phyloP scores from a whole-genome alignment of 2,797 vertebrate genomes.

The Protonibea diacanthus region DNA sequence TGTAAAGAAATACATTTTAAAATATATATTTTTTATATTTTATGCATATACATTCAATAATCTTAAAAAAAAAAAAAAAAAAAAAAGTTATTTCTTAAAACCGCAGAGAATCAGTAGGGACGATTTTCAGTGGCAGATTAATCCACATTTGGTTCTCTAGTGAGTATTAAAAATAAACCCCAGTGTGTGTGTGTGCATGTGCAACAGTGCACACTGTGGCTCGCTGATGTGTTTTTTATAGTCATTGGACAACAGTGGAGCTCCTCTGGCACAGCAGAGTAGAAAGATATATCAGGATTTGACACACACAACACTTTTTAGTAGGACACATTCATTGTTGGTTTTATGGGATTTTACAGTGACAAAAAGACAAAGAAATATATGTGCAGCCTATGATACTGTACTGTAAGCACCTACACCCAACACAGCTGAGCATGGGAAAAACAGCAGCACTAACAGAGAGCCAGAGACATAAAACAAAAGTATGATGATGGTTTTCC shows the following conservation, averaged over 20 bases:
- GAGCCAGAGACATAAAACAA: conserved; percentile 1
- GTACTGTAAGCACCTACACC: background rate
- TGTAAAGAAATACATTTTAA: too few relatives aligned
- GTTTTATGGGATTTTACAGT: background rate
- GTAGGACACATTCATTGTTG: background rate
- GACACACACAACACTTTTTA: background rate
- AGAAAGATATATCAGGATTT: background rate
- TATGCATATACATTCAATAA: too few relatives aligned
- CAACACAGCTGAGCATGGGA: conserved; percentile 1
- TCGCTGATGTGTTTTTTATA: background rate
- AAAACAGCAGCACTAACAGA: background rate
- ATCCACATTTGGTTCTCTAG: too few relatives aligned
- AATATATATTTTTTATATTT: too few relatives aligned
- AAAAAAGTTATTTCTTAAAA: too few relatives aligned
- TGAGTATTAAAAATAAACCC: too few relatives aligned
- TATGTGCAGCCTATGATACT: background rate
- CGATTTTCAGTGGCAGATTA: too few relatives aligned
- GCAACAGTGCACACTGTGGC: background rate
- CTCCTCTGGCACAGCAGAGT: too few relatives aligned
- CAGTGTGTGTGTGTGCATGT: too few relatives aligned
- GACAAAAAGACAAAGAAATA: background rate
- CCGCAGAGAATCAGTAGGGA: too few relatives aligned
- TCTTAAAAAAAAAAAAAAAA: too few relatives aligned
- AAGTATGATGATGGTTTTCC: too few relatives aligned
- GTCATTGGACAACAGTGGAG: background rate